These are phyloP conservation scores for Nasonia longicornis DNA, from an alignment of 1,140 invertebrate genomes.

Conservation along the genomic window DNA sequence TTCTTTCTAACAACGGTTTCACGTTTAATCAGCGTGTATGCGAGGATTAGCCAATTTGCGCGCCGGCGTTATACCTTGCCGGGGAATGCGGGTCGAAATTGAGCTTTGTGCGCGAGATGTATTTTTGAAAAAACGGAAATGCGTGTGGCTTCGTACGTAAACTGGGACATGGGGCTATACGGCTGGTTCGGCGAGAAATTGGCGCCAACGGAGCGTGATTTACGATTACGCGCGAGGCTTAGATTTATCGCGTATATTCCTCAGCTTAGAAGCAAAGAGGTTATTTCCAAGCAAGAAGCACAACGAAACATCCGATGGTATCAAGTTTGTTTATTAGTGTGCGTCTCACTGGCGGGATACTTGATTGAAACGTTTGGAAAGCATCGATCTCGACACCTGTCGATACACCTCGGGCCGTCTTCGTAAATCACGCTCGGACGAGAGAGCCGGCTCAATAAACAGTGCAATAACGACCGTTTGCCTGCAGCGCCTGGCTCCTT, in stretches of 20 bases:
- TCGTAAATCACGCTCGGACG: background rate
- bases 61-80: background rate
- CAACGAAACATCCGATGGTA: no score
- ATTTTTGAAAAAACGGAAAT: background rate
- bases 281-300: background rate
- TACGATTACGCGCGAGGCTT: background rate
- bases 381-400: no score
- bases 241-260: background rate
- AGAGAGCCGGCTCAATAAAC: background rate
- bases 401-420: background rate
- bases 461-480: background rate
- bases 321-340: no score
- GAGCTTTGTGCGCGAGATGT: background rate
- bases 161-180: no score
- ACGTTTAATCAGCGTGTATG: conserved; percentile 4
- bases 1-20: background rate
- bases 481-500: background rate
- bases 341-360: no score
- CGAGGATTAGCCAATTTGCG: background rate
- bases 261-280: background rate
- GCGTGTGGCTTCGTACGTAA: no score
- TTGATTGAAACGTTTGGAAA: no score
- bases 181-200: background rate
- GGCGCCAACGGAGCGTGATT: background rate
- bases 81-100: conserved; percentile 12